These are phyloP conservation scores for Dioctria rufipes DNA, from an alignment of 2,888 invertebrate genomes.

Conservation along the genomic window DNA sequence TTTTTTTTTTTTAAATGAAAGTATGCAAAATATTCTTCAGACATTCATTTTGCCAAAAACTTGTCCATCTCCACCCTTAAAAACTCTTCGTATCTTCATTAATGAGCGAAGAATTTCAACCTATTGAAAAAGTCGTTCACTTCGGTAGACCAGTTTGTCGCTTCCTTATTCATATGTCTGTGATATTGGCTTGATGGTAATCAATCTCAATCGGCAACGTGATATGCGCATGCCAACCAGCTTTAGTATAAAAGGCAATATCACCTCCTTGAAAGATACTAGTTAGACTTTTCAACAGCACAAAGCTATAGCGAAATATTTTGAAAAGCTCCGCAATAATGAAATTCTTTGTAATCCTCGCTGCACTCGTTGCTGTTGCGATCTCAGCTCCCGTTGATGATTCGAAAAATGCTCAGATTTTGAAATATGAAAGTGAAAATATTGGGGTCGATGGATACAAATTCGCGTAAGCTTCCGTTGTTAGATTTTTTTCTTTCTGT, in stretches of 20 bases:
- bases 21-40: no score
- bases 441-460: conserved; percentile 37
- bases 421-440: conserved; percentile 43
- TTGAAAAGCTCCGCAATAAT: conserved; percentile 61
- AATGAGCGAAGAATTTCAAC: background rate
- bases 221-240: background rate
- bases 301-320: conserved; percentile 62
- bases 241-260: conserved; percentile 39
- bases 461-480: background rate
- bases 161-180: conserved; percentile 14
- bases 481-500: no score
- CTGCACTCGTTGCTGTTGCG: conserved; percentile 55
- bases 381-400: conserved; percentile 58
- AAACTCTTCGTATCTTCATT: no score
- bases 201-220: conserved; percentile 11
- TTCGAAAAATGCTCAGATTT: conserved; percentile 54
- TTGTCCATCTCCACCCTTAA: no score
- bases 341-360: conserved; percentile 63
- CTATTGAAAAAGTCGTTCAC: conserved; percentile 36
- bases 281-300: conserved; percentile 16
- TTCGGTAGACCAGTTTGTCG: background rate
- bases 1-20: no score
- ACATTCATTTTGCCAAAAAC: no score
- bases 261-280: conserved; percentile 1
- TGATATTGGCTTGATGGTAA: conserved; percentile 4